phyloP scores from a whole-genome alignment of 1,140 invertebrate species.

The Choristoneura fumiferana region DNA sequence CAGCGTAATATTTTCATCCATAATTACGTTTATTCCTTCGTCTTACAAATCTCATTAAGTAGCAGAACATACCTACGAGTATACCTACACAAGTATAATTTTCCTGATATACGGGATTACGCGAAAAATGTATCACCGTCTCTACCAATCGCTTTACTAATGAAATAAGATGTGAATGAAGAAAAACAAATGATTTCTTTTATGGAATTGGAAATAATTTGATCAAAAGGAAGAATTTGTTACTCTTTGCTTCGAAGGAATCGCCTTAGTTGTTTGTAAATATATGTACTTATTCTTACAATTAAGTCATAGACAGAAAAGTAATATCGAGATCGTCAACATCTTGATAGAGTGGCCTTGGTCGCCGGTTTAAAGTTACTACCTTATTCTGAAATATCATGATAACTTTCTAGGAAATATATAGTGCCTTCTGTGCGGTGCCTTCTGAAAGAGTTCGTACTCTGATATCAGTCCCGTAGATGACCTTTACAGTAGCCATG shows the following conservation, averaged over 20 bases:
- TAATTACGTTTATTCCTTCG: constrained; percentile 1
- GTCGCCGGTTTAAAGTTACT: no score
- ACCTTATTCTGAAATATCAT: no score
- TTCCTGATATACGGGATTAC: constrained; percentile 12
- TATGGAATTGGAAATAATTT: no score
- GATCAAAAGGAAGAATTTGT: no score
- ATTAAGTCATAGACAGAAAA: neutral
- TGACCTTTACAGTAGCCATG: no score
- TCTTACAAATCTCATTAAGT: constrained; percentile 1
- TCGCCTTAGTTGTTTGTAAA: neutral
- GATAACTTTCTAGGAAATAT: no score
- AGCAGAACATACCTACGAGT: neutral
- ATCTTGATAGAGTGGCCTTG: no score
- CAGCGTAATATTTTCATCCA: neutral
- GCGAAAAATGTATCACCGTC: constrained; percentile 19
- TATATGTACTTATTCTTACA: neutral
- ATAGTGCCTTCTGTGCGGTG: no score
- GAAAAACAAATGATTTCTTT: neutral
- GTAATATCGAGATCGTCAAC: neutral
- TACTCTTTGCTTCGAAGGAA: neutral
- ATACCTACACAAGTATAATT: neutral
- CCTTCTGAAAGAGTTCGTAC: no score
- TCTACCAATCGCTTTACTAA: constrained; percentile 13
- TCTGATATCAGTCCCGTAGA: no score
- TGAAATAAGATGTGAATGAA: constrained; percentile 18